These are phyloP conservation scores for Prostheceraeus crozeri DNA, from an alignment of 2,888 invertebrate species.

Conservation along the genomic window DNA sequence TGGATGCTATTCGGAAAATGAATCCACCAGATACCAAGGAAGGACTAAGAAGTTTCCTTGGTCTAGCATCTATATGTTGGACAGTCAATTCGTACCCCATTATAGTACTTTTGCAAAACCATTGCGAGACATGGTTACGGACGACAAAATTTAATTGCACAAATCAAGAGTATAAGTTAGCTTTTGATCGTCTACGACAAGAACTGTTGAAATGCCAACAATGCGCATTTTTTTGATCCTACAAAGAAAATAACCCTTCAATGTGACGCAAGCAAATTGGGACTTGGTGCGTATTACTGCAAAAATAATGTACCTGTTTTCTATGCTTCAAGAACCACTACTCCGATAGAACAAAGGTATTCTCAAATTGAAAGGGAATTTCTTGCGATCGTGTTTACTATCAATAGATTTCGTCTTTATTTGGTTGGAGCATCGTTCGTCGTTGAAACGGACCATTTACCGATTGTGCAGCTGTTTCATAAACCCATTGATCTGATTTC, in stretches of 20 bases:
- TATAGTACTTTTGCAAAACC: conserved; percentile 26
- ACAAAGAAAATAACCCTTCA: not conserved
- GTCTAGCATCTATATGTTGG: conserved; percentile 19
- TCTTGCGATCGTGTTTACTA: conserved; percentile 36
- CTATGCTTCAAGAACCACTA: conserved; percentile 38
- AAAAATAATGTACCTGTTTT: conserved; percentile 31
- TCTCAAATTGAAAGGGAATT: conserved; percentile 36
- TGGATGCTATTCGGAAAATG: too few species aligned
- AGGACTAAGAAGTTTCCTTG: conserved; percentile 18
- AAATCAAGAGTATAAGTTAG: conserved; percentile 17
- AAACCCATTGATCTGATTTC: conserved; percentile 29
- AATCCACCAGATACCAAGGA: conserved; percentile 17
- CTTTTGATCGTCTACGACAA: conserved; percentile 14
- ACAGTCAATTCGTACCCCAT: conserved; percentile 14
- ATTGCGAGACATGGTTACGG: conserved; percentile 13
- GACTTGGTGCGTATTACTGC: conserved; percentile 15
- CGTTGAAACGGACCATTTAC: conserved; percentile 38
- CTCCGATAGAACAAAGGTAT: conserved; percentile 34
- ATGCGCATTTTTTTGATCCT: conserved; percentile 21
- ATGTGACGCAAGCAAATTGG: conserved; percentile 14
- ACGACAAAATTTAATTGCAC: conserved; percentile 6
- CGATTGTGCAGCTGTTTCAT: conserved; percentile 24
- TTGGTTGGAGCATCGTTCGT: conserved; percentile 35
- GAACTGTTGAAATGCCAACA: conserved; percentile 15
- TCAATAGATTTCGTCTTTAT: conserved; percentile 36